A percentile compares a stretch with the other conserved stretches of the same genome.
Evolutionary conservation across 2,113 vertebrate genomes (phyloP).

Genomic region (Symphodus melops): DNA sequence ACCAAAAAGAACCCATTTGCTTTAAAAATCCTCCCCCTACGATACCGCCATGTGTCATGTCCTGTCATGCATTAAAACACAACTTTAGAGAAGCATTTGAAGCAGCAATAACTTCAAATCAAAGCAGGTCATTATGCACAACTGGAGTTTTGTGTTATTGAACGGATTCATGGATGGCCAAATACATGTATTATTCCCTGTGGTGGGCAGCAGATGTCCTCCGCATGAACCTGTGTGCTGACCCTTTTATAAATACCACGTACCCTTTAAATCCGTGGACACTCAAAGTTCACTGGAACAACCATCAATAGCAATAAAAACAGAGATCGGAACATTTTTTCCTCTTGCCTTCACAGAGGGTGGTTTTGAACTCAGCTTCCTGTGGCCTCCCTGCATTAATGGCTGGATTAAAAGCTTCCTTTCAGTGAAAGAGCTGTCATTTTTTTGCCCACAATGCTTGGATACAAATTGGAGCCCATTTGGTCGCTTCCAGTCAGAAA

Average conservation of each 20-base stretch:
- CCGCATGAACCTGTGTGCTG: not conserved
- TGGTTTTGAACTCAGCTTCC: not conserved
- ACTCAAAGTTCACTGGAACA: not conserved
- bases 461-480: not conserved
- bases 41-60: not conserved
- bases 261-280: not conserved
- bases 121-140: not conserved
- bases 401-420: not conserved
- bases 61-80: constrained; percentile 24
- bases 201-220: not conserved
- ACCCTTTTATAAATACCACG: not conserved
- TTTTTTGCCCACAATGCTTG: not conserved
- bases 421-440: not conserved
- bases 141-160: not conserved
- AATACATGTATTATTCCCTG: not conserved
- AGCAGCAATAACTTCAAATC: constrained; percentile 14
- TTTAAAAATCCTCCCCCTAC: constrained; percentile 1
- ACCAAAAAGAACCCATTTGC: not conserved
- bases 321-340: not conserved
- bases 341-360: not conserved
- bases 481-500: not conserved
- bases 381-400: not conserved
- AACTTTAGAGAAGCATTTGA: constrained; percentile 24
- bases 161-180: not conserved
- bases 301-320: not conserved